Base-by-base conservation (phyloP, 2,888 invertebrate genomes). In the Arctia plantaginis region DNA sequence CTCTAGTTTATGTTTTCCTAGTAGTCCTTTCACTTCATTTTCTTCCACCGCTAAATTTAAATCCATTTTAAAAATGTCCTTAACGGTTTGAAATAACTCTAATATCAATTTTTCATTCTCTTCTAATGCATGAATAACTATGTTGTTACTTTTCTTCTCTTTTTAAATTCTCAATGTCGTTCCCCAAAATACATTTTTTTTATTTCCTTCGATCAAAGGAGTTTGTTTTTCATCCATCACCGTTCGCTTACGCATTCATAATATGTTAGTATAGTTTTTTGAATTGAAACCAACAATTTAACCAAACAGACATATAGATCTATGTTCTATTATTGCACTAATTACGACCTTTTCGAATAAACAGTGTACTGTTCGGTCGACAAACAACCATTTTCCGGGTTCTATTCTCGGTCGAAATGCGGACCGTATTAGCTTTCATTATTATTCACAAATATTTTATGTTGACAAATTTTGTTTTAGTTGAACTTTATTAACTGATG, bases 341-440 rank as follows among this genome's bases (percentile, higher is more conserved):
- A 23, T 41, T 47, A 44, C 74, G 85, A 84, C 83, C 83, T 84
- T 80, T 84, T 20, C 3, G 59, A 69, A 68, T 64, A 68, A 65
- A 65, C 67, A 18, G 30, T 67, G 33, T 66, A 72, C 73, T 76
- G 76, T 80, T 77, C 41, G 73, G 71, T 72, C 83, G 84, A 80
- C 84, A 85, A 81, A 66, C 75, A 35, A 73, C 71, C 35, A 44
- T n/a, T 80, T 85, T 85, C 85, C 85, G 82, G 80, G 82, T 84
- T 82, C 82, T 83, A 84, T 85, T 86, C 76, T 69, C 69, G 80
- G 33, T 71, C 66, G 64, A 62, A 41, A 27, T 64, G 39, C 51
- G 33, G 55, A 35, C 65, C 75, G 73, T 77, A 67, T 81, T 71
- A 70, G 20, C 66, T 55, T 67, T 66, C 18, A 76, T 78, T 72